Conservation (phyloP, 2,113 vertebrate species). For the Psittacara wagleri region DNA sequence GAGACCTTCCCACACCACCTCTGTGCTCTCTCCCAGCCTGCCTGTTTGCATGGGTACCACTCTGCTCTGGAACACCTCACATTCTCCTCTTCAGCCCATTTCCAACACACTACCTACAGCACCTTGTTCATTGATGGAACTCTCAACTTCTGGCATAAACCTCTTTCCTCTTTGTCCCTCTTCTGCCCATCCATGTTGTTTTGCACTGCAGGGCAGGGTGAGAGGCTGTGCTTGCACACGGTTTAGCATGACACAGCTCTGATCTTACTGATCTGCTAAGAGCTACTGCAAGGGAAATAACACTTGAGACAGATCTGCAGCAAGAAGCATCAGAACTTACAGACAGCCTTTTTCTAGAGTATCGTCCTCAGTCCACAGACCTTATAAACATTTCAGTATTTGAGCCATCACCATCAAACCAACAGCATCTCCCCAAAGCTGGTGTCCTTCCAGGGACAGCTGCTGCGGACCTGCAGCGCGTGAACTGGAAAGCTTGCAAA, state of each 20-base stretch:
- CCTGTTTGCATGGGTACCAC: neutral
- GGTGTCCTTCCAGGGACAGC: neutral
- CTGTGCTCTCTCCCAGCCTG: neutral
- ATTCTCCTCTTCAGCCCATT: neutral
- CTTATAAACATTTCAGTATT: neutral
- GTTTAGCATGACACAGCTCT: neutral
- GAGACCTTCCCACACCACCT: neutral
- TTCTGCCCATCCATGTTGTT: neutral
- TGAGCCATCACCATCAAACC: neutral
- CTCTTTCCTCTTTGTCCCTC: neutral
- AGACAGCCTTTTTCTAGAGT: neutral
- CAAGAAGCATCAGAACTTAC: neutral
- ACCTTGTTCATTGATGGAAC: fast-evolving
- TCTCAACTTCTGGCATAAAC: neutral
- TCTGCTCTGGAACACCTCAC: neutral
- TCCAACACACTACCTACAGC: neutral
- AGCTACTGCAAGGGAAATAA: neutral
- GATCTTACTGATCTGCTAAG: neutral
- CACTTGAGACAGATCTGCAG: neutral
- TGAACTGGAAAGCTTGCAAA: neutral
- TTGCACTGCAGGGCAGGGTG: neutral
- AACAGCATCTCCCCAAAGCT: neutral
- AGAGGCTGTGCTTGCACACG: neutral
- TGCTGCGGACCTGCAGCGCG: neutral
- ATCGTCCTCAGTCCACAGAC: neutral